A percentile compares a stretch with the other conserved stretches of the same genome.
These are phyloP conservation scores for Callaeas wilsoni DNA, from an alignment of 2,113 vertebrate species.

Conservation along the genomic window DNA sequence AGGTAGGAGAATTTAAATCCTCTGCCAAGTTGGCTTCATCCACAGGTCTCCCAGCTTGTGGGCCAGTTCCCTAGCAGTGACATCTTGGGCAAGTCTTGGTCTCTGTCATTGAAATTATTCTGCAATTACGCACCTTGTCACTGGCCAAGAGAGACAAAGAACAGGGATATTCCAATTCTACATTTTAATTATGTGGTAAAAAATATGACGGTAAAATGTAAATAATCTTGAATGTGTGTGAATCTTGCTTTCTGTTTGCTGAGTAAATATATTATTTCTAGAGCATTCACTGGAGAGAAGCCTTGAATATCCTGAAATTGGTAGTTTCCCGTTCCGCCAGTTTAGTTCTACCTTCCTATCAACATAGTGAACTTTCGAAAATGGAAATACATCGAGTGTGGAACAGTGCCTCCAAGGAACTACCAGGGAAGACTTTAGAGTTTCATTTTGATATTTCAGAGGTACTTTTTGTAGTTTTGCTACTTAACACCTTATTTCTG, in stretches of 20 bases:
- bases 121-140: neutral
- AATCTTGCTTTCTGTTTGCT: neutral
- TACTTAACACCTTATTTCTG: neutral
- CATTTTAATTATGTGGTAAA: neutral
- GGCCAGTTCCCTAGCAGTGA: neutral
- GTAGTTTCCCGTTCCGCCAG: conserved; percentile 96
- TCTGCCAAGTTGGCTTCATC: neutral
- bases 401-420: conserved; percentile 92
- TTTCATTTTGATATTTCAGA: conserved; percentile 98
- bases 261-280: conserved; percentile 53
- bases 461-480: conserved; percentile 67
- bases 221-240: neutral
- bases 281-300: conserved; percentile 96
- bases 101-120: neutral
- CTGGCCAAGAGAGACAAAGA: neutral
- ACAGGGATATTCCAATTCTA: neutral
- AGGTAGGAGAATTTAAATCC: neutral
- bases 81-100: neutral
- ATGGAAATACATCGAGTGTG: conserved; percentile 92
- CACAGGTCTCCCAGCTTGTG: neutral
- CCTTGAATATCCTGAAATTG: conserved; percentile 93
- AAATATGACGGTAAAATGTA: neutral
- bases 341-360: conserved; percentile 87
- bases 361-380: conserved; percentile 89
- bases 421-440: conserved; percentile 96